Evolutionary conservation across 1,140 invertebrate genomes (phyloP).

Genomic region (Propsilocerus akamusi): DNA sequence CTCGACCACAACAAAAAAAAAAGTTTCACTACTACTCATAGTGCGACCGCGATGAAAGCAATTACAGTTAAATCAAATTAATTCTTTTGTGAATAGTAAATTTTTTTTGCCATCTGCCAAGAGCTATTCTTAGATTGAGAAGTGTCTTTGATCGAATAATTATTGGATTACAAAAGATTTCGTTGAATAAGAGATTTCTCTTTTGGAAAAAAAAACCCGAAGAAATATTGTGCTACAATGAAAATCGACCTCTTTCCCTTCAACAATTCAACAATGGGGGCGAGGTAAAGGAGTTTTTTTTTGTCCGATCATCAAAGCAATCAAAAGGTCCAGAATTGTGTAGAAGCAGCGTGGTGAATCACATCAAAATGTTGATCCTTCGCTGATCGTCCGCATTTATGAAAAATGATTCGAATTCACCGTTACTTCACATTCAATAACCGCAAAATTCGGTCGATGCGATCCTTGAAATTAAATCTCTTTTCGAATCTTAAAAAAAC

Average conservation of each 20-base stretch:
- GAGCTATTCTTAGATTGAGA: background rate
- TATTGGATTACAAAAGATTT: slow-evolving; percentile 1
- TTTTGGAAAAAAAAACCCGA: background rate
- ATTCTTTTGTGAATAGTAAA: background rate
- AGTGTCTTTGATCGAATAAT: background rate
- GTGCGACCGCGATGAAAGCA: background rate
- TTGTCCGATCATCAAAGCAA: background rate
- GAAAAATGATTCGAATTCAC: no score
- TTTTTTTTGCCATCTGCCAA: background rate
- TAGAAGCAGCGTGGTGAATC: no score
- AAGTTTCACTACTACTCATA: background rate
- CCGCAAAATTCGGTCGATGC: no score
- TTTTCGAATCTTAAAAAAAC: no score
- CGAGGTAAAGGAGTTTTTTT: background rate
- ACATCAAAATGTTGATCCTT: no score
- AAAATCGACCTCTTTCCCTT: background rate
- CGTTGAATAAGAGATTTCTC: background rate
- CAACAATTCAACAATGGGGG: background rate
- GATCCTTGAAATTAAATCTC: no score
- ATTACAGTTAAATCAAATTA: slow-evolving; percentile 2
- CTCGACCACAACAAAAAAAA: no score
- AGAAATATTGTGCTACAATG: background rate
- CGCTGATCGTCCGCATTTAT: no score
- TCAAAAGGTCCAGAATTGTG: no score
- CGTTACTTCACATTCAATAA: no score